A percentile compares a stretch with the other conserved stretches of the same genome.
Conservation (phyloP, 2,888 invertebrate genomes). For the Cremastinae sp. region DNA sequence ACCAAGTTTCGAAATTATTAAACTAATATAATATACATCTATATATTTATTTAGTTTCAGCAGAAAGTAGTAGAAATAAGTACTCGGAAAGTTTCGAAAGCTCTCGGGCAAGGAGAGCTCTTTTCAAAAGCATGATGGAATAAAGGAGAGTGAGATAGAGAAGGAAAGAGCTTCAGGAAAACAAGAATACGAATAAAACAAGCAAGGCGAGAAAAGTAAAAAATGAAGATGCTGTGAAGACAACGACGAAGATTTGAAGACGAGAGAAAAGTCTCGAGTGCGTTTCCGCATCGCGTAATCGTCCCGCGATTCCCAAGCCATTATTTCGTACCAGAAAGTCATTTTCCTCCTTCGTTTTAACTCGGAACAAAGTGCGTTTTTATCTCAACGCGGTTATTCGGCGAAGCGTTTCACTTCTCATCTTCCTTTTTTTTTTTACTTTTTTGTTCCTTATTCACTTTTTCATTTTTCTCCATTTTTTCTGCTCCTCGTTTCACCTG, state of each 20-base stretch:
- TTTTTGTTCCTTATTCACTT: constrained; percentile 22
- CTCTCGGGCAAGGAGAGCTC: constrained; percentile 5
- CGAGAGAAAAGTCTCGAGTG: constrained; percentile 33
- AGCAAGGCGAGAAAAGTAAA: too few relatives aligned
- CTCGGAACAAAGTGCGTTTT: constrained; percentile 13
- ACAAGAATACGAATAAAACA: constrained; percentile 16
- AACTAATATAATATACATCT: too few relatives aligned
- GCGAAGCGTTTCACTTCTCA: background rate
- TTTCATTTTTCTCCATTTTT: constrained; percentile 4
- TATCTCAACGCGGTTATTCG: background rate
- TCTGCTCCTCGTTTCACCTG: too few relatives aligned
- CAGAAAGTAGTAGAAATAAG: constrained; percentile 24
- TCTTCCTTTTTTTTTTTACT: constrained; percentile 26
- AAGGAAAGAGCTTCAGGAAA: constrained; percentile 11
- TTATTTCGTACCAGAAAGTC: constrained; percentile 47
- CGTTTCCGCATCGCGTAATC: constrained; percentile 53
- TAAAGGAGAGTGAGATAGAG: background rate
- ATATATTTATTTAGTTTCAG: background rate
- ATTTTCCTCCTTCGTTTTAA: constrained; percentile 34
- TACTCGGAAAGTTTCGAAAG: constrained; percentile 28
- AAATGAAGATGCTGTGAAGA: too few relatives aligned
- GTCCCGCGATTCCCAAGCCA: constrained; percentile 52
- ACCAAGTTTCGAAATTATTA: too few relatives aligned
- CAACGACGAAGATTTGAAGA: too few relatives aligned
- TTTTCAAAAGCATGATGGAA: constrained; percentile 9